A percentile compares a stretch with the other conserved stretches of the same genome.
phyloP scores from a whole-genome alignment of 2,797 vertebrate genomes.

The Amniataba percoides region DNA sequence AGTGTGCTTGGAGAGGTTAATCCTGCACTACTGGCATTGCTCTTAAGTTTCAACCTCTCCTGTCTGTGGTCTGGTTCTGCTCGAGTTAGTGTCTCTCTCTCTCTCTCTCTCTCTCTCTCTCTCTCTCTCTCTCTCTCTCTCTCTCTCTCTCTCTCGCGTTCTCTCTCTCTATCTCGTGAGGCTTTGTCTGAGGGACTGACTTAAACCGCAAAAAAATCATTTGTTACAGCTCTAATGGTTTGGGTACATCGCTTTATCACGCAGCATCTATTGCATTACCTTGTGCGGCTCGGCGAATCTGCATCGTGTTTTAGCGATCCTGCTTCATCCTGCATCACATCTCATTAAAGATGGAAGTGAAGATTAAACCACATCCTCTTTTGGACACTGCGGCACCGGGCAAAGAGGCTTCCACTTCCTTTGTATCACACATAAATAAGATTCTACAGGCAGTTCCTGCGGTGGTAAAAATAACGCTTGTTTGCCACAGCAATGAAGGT shows the following conservation, averaged over 20 bases:
- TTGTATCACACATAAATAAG: slow-evolving; percentile 73
- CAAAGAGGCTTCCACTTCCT: slow-evolving; percentile 69
- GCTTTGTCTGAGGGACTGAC: slow-evolving; percentile 45
- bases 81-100: slow-evolving; percentile 31
- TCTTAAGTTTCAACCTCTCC: slow-evolving; percentile 66
- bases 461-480: slow-evolving; percentile 61
- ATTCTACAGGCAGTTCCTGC: slow-evolving; percentile 67
- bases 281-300: slow-evolving; percentile 47
- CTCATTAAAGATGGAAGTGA: slow-evolving; percentile 84
- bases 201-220: slow-evolving; percentile 64
- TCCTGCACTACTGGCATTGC: slow-evolving; percentile 59
- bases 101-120: background rate
- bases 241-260: slow-evolving; percentile 64
- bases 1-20: slow-evolving; percentile 66
- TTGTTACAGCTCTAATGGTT: slow-evolving; percentile 61
- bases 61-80: slow-evolving; percentile 60
- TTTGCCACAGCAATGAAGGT: slow-evolving; percentile 54
- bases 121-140: background rate
- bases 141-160: slow-evolving; percentile 19
- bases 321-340: slow-evolving; percentile 74
- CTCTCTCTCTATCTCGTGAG: slow-evolving; percentile 13
- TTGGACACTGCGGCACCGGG: slow-evolving; percentile 59
- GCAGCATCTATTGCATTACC: slow-evolving; percentile 54
- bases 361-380: slow-evolving; percentile 80
- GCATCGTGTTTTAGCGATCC: slow-evolving; percentile 68